Base-by-base conservation (phyloP, 92 coral and sea anemone genomes). In the Palythoa grandis region DNA sequence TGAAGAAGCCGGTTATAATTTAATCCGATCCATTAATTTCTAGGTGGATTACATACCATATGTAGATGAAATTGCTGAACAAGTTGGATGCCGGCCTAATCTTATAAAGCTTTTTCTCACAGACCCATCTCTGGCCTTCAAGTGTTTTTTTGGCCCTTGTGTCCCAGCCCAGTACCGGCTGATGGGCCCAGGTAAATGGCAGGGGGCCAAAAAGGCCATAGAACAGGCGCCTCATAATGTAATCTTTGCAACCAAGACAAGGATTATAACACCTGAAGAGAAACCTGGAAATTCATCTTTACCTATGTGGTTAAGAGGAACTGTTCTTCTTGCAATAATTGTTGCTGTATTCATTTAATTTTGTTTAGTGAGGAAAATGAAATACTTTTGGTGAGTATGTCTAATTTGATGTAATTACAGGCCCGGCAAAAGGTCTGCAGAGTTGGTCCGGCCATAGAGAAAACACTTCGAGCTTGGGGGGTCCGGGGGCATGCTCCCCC, bases 101-200 rank as follows among this genome's bases (percentile, higher is more conserved):
- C 87, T 96, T 25, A 91, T 91, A 92, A 87, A 92, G 74, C 88
- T 96, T 48, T 88, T 94, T 66, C 78, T 82, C 74, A 82, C 85
- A 63, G 96, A 94, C 35, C 98, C 96, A 20, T 70, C 66, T 58
- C 83, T 96, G 54, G 98, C 98, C 66, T 57, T 91, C 73, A 88
- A 85, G 84, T 91, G 92, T 83, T 74, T 85, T 72, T 92, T 92
- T 88, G 95, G 95, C 9, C 91, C 98, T 25, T 87, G 90, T 70
- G 53, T 96, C 7, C 95, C 98, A 37, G 95, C 98, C 2, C 98
- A 96, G 77, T 96, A 90, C 83, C 93, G 98, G 57, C 86, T 96
- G 68, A 75, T 91, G 72, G 98, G 98, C 29, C 96, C 95, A 22
- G 93, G 95, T 50, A 39, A 93, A 70, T 96, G 95, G 96, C 23